Evolutionary conservation across 2,888 invertebrate genomes (phyloP), one percentile per base, ranked within the genome.

Genomic region (Drosophila histrio): DNA sequence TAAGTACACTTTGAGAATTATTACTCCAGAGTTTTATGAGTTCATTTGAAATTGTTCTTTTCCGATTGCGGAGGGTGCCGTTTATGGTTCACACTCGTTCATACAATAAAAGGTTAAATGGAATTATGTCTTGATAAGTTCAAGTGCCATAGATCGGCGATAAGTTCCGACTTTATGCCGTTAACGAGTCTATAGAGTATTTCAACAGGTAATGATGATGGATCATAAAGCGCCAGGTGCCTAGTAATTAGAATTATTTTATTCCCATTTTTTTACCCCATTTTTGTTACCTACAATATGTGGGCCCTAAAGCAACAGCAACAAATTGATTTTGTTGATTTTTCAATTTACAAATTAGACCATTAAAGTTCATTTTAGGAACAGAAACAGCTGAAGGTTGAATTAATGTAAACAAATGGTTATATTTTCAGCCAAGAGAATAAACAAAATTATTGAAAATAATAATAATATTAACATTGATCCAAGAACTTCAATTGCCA

Each of bases 41-140:
- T 3, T 0, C 38, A 26, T 41, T 70, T 22, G 8, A 5, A 5
- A 65, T 24, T 7, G 26, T 19, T 13, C 8, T 47, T 32, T 41
- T 41, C 21, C 46, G 26, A 24, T 56, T n/a, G 36, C 24, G 46
- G 38, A 38, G 41, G 50, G 58, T 17, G 36, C 17, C 41, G 24
- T 59, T 59, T 65, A 72, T 61, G 32, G 57, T 49, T 15, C 13
- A 30, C 15, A 39, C 32, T 44, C 9, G 41, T 21, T 11, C 52
- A 50, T 58, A 74, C 64, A 71, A 56, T 71, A 67, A 74, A 74
- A 57, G 60, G 71, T 62, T 72, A 69, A 84, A 54, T 77, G 70
- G 62, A 50, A 62, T 73, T 54, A 65, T 77, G 70, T 56, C 58
- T 60, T 54, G 81, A 81, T 84, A 81, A 84, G 64, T 47, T 58